These are phyloP conservation scores for Esox niger DNA, from an alignment of 2,113 vertebrate genomes.

Conservation along the genomic window DNA sequence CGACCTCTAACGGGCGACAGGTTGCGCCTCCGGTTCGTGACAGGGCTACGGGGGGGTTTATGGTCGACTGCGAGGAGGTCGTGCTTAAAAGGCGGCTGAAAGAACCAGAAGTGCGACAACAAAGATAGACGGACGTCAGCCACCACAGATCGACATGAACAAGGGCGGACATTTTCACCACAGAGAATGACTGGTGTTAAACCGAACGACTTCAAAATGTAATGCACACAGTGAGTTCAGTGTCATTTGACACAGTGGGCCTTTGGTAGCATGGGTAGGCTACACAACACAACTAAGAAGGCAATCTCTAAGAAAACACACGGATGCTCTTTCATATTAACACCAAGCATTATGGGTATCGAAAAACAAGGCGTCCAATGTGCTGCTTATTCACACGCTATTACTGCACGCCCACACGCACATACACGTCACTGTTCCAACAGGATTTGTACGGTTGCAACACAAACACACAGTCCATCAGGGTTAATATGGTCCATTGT, in stretches of 20 bases:
- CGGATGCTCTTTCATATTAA: too few relatives aligned
- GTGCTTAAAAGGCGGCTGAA: conserved; percentile 83
- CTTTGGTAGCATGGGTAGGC: too few relatives aligned
- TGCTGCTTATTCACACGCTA: too few relatives aligned
- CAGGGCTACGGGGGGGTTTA: conserved; percentile 96
- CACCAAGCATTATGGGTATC: too few relatives aligned
- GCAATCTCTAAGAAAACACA: too few relatives aligned
- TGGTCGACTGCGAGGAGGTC: conserved; percentile 81
- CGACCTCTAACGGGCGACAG: conserved; percentile 83
- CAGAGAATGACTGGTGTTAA: not conserved
- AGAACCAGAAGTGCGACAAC: conserved; percentile 73
- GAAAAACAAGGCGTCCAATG: too few relatives aligned
- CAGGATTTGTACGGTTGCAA: not conserved
- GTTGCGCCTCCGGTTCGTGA: conserved; percentile 83
- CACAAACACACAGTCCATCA: conserved; percentile 25
- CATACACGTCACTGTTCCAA: not conserved
- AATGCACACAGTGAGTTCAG: too few relatives aligned
- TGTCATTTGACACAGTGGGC: too few relatives aligned
- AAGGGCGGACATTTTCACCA: conserved; percentile 7
- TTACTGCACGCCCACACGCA: conserved; percentile 39
- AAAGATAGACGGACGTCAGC: not conserved
- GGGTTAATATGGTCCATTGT: not conserved
- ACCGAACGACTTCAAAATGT: too few relatives aligned
- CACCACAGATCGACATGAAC: too few relatives aligned
- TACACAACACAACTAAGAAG: too few relatives aligned